Evolutionary conservation across 2,797 vertebrate genomes (phyloP).

Genomic region (Rousettus madagascariensis): DNA sequence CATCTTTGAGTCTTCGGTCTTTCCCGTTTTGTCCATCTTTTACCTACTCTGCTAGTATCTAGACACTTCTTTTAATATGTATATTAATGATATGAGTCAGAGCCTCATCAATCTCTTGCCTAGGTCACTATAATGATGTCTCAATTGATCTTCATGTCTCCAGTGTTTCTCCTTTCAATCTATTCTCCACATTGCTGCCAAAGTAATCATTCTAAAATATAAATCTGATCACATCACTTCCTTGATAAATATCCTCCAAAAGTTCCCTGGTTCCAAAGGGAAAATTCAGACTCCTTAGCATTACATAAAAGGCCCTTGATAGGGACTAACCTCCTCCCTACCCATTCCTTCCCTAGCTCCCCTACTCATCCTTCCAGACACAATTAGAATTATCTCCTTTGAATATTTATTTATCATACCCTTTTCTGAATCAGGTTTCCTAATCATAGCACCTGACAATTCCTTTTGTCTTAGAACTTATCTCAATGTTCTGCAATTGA

Average conservation of each 20-base stretch:
- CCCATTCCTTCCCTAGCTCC: background rate
- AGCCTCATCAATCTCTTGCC: background rate
- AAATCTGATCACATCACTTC: background rate
- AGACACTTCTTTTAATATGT: background rate
- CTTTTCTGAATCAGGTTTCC: background rate
- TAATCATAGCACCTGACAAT: background rate
- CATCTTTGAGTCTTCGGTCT: background rate
- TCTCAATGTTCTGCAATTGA: background rate
- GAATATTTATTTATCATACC: background rate
- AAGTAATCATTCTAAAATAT: background rate
- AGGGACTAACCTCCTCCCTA: background rate
- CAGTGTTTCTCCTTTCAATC: background rate
- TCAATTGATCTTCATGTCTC: background rate
- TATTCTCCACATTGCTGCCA: background rate
- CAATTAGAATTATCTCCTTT: background rate
- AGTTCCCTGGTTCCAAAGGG: background rate
- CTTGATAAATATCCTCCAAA: constrained; percentile 13
- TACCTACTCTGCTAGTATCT: background rate
- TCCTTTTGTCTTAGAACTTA: background rate
- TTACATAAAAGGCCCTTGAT: background rate
- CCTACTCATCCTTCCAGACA: background rate
- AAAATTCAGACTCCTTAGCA: background rate
- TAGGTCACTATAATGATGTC: background rate
- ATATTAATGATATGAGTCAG: background rate
- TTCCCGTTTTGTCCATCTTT: background rate